A percentile compares a stretch with the other conserved stretches of the same genome.
phyloP scores from a whole-genome alignment of 2,888 invertebrate genomes.

The Andricus curvator region DNA sequence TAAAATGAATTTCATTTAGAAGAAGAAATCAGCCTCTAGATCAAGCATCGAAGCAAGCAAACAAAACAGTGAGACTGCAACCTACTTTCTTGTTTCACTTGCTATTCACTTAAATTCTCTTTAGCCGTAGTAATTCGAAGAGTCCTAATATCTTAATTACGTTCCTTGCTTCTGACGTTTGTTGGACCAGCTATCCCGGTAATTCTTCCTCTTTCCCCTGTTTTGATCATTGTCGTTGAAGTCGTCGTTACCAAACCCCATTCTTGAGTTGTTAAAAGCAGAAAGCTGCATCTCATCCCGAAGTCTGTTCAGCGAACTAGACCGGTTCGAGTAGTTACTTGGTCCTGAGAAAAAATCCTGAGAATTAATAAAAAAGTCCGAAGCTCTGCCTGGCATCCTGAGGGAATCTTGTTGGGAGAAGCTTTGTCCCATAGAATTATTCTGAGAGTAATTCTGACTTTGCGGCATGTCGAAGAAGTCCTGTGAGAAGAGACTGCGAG shows the following conservation, averaged over 20 bases:
- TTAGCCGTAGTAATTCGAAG: neutral
- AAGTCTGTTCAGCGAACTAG: constrained; percentile 9
- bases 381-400: neutral
- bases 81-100: neutral
- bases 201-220: constrained; percentile 13
- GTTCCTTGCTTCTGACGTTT: constrained; percentile 21
- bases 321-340: constrained; percentile 17
- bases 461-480: constrained; percentile 22
- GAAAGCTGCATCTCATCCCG: constrained; percentile 10
- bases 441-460: constrained; percentile 6
- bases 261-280: constrained; percentile 18
- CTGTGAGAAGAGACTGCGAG: constrained; percentile 25
- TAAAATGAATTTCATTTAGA: neutral
- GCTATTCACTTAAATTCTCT: constrained; percentile 9
- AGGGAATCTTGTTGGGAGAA: neutral
- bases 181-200: neutral
- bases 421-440: neutral
- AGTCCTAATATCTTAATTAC: neutral
- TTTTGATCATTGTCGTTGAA: neutral
- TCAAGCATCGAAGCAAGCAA: neutral
- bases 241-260: constrained; percentile 14
- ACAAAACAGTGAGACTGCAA: neutral
- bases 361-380: neutral
- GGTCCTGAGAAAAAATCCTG: constrained; percentile 21
- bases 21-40: neutral